A percentile compares a stretch with the other conserved stretches of the same genome.
phyloP scores from a whole-genome alignment of 1,140 invertebrate species.

The Neodiprion virginianus region DNA sequence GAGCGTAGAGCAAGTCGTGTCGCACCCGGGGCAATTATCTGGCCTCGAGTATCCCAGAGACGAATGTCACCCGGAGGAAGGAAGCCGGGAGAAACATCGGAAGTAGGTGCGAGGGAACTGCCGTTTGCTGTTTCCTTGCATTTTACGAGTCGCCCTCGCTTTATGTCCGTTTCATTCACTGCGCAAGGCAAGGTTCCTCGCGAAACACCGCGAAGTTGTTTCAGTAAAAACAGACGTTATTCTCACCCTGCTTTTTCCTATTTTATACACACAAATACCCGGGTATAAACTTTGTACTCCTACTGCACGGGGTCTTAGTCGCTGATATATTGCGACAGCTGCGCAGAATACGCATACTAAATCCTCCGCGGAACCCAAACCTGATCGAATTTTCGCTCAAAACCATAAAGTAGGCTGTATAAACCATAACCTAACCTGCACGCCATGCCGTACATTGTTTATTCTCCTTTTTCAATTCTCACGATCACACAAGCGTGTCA shows the following conservation, averaged over 20 bases:
- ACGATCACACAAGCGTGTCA: too few relatives aligned
- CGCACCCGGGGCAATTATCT: too few relatives aligned
- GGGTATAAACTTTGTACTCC: constrained; percentile 1
- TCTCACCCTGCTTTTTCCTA: background rate
- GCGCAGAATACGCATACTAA: background rate
- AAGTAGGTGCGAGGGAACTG: constrained; percentile 2
- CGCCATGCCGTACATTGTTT: too few relatives aligned
- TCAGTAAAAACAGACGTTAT: constrained; percentile 7
- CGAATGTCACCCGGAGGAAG: background rate
- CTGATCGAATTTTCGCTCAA: background rate
- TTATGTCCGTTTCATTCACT: constrained; percentile 1
- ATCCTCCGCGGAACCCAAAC: background rate
- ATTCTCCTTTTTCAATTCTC: too few relatives aligned
- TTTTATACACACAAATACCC: background rate
- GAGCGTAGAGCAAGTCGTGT: too few relatives aligned
- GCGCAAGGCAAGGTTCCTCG: background rate
- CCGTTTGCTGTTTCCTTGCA: background rate
- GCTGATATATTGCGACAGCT: background rate
- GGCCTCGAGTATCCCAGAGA: too few relatives aligned
- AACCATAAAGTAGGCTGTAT: background rate
- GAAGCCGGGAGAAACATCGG: background rate
- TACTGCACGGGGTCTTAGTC: background rate
- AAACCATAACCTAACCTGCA: too few relatives aligned
- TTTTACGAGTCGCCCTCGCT: background rate
- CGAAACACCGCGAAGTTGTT: constrained; percentile 1